phyloP scores from a whole-genome alignment of 1,140 invertebrate genomes.

The Daktulosphaira vitifoliae region DNA sequence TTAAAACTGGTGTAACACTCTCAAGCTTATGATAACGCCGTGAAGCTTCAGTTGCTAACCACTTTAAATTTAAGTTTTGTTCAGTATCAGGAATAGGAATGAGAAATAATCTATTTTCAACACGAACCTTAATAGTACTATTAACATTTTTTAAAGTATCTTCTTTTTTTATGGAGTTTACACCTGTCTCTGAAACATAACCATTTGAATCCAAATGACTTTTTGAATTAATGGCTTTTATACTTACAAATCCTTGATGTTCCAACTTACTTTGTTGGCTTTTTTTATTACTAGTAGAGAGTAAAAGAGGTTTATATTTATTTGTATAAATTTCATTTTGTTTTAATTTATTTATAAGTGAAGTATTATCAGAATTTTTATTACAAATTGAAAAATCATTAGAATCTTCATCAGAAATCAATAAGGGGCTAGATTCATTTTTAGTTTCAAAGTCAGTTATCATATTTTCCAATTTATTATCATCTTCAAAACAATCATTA shows the following conservation, averaged over 20 bases:
- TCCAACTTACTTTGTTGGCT: conserved; percentile 20
- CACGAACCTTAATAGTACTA: conserved; percentile 36
- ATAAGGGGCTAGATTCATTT: background rate
- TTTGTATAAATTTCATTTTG: background rate
- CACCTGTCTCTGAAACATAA: background rate
- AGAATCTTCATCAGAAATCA: conserved; percentile 20
- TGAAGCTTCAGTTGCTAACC: conserved; percentile 60
- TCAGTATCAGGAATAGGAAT: conserved; percentile 35
- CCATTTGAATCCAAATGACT: no score
- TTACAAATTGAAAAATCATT: background rate
- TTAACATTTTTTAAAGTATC: background rate
- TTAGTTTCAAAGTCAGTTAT: background rate
- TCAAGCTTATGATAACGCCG: conserved; percentile 63
- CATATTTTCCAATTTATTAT: background rate
- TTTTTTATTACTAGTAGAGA: conserved; percentile 18
- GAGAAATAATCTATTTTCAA: conserved; percentile 38
- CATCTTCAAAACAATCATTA: background rate
- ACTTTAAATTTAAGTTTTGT: conserved; percentile 42
- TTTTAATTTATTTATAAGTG: background rate
- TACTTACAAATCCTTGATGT: conserved; percentile 13
- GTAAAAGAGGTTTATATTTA: conserved; percentile 7
- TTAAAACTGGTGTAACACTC: conserved; percentile 53
- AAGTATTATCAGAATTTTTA: conserved; percentile 13
- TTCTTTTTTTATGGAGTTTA: background rate
- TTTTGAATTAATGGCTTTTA: background rate